Evolutionary conservation across 2,888 invertebrate genomes (phyloP), one percentile per base, ranked within the genome.

Genomic region (Peribatodes rhomboidaria): DNA sequence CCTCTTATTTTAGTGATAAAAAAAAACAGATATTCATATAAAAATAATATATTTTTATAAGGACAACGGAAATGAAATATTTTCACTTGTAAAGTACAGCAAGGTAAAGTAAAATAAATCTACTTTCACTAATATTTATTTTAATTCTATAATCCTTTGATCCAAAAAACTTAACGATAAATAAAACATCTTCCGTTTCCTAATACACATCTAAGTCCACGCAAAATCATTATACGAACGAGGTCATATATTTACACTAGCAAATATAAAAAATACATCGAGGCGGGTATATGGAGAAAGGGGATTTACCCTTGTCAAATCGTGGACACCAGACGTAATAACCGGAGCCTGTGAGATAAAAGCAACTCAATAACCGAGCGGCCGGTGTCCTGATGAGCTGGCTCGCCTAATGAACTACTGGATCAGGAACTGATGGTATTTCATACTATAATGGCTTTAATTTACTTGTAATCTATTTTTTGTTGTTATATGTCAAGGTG

Each of bases 251-350:
- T 49, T 52, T 54, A 58, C 50, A 55, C 63, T 49, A 64, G 31
- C 55, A 50, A 47, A 65, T 60, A 64, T 62, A 67, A 67, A 66
- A 60, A 67, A 64, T 61, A 63, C 49, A 59, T 50, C 57, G 68
- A 61, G 73, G 75, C 77, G 69, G 79, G 81, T 83, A 86, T 88
- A 89, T 88, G 88, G 88, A 87, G 87, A 88, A 88, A 89, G 86
- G 85, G 89, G 91, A 89, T 91, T 91, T 89, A 91, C 91, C 91
- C 91, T 87, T 84, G 89, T 91, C 91, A 91, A 81, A 79, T 63
- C 66, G 76, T 75, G 79, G 90, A 88, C 88, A 86, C 85, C 75
- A 72, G 70, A 69, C 76, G 85, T 88, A 87, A 90, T 89, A 88
- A 86, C 87, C 81, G 73, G 77, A 82, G 84, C 55, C 16, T 27